Evolutionary conservation across 2,888 invertebrate species (phyloP).

Genomic region (Drosophila melanosoma): DNA sequence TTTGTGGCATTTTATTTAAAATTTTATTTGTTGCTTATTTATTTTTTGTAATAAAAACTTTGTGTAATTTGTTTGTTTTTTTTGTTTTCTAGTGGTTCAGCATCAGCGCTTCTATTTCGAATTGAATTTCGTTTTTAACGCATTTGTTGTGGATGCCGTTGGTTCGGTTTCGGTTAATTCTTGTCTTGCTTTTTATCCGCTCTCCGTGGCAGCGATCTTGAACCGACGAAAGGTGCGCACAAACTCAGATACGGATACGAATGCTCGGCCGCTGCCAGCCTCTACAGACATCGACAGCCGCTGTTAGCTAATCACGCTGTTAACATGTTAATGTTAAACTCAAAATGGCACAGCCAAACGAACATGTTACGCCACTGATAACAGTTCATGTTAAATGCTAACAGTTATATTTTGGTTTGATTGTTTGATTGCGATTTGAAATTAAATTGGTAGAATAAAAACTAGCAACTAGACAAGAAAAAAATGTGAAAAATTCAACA

Average conservation of each 20-base stretch:
- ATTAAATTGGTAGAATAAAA: neutral
- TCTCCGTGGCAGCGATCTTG: slow-evolving; percentile 74
- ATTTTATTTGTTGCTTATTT: slow-evolving; percentile 30
- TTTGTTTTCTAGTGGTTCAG: slow-evolving; percentile 1
- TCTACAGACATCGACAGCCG: neutral
- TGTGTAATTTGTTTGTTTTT: slow-evolving; percentile 5
- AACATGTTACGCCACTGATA: slow-evolving; percentile 26
- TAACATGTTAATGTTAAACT: slow-evolving; percentile 44
- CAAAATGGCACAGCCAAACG: slow-evolving; percentile 46
- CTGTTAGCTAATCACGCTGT: slow-evolving; percentile 37
- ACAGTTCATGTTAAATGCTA: slow-evolving; percentile 14
- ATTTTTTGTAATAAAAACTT: slow-evolving; percentile 12
- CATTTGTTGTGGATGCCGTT: slow-evolving; percentile 42
- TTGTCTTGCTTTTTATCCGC: slow-evolving; percentile 47
- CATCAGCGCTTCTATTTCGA: slow-evolving; percentile 24
- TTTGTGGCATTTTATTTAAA: slow-evolving; percentile 39
- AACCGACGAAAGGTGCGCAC: slow-evolving; percentile 83
- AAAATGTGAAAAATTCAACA: neutral
- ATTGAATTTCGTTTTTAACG: slow-evolving; percentile 40
- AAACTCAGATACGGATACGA: slow-evolving; percentile 72
- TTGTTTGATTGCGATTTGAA: neutral
- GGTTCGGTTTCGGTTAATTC: slow-evolving; percentile 18
- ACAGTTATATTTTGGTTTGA: neutral
- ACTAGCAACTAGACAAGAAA: neutral
- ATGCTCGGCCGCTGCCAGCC: slow-evolving; percentile 24